Evolutionary conservation across 1,140 invertebrate genomes (phyloP).

Genomic region (Leptonema lineaticorne): DNA sequence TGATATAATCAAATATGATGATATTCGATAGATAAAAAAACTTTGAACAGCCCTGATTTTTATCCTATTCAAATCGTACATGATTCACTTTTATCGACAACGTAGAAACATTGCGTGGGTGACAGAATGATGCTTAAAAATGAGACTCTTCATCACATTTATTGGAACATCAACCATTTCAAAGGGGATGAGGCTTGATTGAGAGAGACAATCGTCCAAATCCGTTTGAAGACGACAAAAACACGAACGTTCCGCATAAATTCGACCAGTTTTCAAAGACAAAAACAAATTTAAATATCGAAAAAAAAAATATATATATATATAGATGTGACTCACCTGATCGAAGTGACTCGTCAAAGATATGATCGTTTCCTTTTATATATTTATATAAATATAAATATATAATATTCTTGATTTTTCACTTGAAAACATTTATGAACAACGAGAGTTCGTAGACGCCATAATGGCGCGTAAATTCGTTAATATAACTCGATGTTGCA

Average conservation of each 20-base stretch:
- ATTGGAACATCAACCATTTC: neutral
- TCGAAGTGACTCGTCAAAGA: neutral
- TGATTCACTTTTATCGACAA: neutral
- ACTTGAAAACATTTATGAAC: neutral
- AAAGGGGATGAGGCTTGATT: neutral
- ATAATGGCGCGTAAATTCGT: neutral
- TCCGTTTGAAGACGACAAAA: neutral
- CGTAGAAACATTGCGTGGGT: neutral
- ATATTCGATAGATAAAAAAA: too few relatives aligned
- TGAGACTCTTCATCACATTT: neutral
- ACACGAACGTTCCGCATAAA: neutral
- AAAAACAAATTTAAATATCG: too few relatives aligned
- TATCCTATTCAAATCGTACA: neutral
- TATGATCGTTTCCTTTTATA: neutral
- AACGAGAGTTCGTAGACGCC: conserved; percentile 5
- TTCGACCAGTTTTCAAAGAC: too few relatives aligned
- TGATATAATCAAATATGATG: too few relatives aligned
- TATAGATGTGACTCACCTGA: neutral
- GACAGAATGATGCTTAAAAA: too few relatives aligned
- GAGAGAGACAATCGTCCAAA: neutral
- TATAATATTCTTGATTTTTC: neutral
- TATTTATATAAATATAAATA: too few relatives aligned
- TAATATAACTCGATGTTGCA: neutral
- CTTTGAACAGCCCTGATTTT: too few relatives aligned
- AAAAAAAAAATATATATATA: neutral